A percentile compares a stretch with the other conserved stretches of the same genome.
phyloP scores from a whole-genome alignment of 1,140 invertebrate genomes.

The Drosophila guanche region DNA sequence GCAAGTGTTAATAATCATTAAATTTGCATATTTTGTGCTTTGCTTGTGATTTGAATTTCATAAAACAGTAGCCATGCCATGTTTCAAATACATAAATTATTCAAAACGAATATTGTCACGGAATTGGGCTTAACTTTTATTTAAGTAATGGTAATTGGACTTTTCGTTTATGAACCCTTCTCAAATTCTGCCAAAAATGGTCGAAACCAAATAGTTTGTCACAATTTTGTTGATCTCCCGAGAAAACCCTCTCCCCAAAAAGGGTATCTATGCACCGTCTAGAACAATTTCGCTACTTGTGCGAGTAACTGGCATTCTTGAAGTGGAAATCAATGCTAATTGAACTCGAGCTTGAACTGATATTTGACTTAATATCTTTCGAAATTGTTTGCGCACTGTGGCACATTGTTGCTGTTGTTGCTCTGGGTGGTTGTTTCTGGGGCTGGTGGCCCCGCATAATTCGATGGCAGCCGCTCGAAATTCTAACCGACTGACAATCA shows the following conservation, averaged over 20 bases:
- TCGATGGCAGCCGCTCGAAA: conserved; percentile 39
- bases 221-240: no score
- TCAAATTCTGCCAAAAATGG: no score
- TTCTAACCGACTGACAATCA: conserved; percentile 33
- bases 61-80: conserved; percentile 6
- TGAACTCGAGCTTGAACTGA: conserved; percentile 55
- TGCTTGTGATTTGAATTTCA: conserved; percentile 24
- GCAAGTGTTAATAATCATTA: conserved; percentile 60
- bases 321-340: conserved; percentile 79
- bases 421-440: conserved; percentile 8
- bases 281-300: conserved; percentile 7
- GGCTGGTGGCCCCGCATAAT: conserved; percentile 59
- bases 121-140: neutral
- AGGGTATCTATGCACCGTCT: neutral
- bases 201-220: no score
- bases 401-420: conserved; percentile 24
- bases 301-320: conserved; percentile 15
- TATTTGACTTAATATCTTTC: conserved; percentile 57
- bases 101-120: neutral
- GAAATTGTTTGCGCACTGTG: conserved; percentile 47
- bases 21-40: conserved; percentile 55
- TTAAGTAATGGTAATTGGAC: neutral
- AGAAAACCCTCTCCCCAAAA: no score
- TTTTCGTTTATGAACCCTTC: no score
- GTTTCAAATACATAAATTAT: conserved; percentile 20